A percentile compares a stretch with the other conserved stretches of the same genome.
Evolutionary conservation across 2,113 vertebrate species (phyloP).

Genomic region (Phylloscopus trochilus): DNA sequence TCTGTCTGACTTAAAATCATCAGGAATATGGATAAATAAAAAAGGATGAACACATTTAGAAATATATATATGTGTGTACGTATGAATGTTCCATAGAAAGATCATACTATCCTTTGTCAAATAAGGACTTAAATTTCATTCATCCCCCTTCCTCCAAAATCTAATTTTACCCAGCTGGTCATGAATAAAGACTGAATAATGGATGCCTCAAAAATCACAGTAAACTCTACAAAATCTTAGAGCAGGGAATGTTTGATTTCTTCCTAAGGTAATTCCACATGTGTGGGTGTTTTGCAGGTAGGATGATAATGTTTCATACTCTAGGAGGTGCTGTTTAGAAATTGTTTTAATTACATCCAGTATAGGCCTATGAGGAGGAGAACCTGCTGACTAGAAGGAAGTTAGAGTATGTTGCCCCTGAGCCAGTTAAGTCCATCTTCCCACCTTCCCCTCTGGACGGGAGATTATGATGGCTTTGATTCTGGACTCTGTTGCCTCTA

Average conservation of each 20-base stretch:
- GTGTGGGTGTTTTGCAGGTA: not conserved
- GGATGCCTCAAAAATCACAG: not conserved
- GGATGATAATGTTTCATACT: not conserved
- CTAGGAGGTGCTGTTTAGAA: not conserved
- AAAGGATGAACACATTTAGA: not conserved
- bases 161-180: not conserved
- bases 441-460: not conserved
- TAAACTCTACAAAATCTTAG: not conserved
- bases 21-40: not conserved
- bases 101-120: not conserved
- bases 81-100: not conserved
- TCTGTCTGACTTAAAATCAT: not conserved
- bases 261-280: not conserved
- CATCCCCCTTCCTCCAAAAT: fast-evolving
- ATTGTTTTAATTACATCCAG: not conserved
- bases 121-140: not conserved
- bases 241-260: not conserved
- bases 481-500: not conserved
- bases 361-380: not conserved
- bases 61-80: not conserved
- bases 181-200: not conserved
- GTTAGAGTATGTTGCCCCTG: not conserved
- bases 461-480: not conserved
- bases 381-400: not conserved
- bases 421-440: not conserved